Evolutionary conservation across 2,888 invertebrate species (phyloP).

Genomic region (Ellobium chinense): DNA sequence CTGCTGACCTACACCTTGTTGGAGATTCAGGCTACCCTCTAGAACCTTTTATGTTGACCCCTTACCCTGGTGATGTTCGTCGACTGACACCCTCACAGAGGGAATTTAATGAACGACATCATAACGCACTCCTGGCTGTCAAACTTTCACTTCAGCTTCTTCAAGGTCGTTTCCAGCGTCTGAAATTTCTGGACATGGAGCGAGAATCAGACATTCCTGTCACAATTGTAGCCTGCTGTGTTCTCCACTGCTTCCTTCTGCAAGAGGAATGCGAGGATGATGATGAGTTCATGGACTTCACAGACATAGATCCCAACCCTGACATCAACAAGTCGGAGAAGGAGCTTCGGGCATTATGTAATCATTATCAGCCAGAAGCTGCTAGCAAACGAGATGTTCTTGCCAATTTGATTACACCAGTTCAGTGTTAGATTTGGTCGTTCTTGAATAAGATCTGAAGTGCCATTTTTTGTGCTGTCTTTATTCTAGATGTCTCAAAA

Average conservation of each 20-base stretch:
- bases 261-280: slow-evolving; percentile 46
- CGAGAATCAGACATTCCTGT: slow-evolving; percentile 48
- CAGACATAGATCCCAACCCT: slow-evolving; percentile 44
- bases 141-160: slow-evolving; percentile 42
- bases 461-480: no score
- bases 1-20: slow-evolving; percentile 45
- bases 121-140: slow-evolving; percentile 40
- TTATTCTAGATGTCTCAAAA: no score
- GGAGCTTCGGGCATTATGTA: slow-evolving; percentile 42
- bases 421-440: slow-evolving; percentile 15
- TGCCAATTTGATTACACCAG: slow-evolving; percentile 41
- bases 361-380: slow-evolving; percentile 47
- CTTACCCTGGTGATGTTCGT: slow-evolving; percentile 42
- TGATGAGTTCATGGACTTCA: slow-evolving; percentile 42
- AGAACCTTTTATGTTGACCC: slow-evolving; percentile 46
- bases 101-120: slow-evolving; percentile 43
- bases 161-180: slow-evolving; percentile 41
- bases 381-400: slow-evolving; percentile 46
- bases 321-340: slow-evolving; percentile 48
- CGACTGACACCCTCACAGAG: slow-evolving; percentile 34
- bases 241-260: slow-evolving; percentile 43
- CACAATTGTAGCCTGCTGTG: slow-evolving; percentile 47
- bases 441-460: no score
- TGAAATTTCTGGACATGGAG: slow-evolving; percentile 48
- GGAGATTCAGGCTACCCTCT: slow-evolving; percentile 47